Conservation (phyloP, 2,113 vertebrate genomes). For the Atrichornis clamosus region DNA sequence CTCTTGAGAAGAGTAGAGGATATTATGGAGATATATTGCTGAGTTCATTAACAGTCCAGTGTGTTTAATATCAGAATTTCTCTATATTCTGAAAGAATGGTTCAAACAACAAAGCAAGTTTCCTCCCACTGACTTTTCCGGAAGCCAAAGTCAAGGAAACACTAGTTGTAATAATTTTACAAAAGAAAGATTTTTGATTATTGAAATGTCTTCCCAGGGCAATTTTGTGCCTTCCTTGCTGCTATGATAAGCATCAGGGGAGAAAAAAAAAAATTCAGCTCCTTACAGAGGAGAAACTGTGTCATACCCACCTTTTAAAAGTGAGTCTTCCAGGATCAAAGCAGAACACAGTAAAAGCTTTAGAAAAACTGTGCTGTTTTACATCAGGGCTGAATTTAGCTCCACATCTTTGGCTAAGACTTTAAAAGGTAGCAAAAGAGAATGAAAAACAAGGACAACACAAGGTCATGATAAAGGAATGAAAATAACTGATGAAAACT, state of each 20-base stretch:
- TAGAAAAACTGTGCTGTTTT: slow-evolving; percentile 50
- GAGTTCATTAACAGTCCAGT: not conserved
- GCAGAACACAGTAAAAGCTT: slow-evolving; percentile 25
- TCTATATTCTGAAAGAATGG: not conserved
- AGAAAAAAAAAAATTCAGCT: not conserved
- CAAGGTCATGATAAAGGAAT: slow-evolving; percentile 29
- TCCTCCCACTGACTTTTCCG: not conserved
- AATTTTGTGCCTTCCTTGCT: slow-evolving; percentile 31
- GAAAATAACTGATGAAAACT: not conserved
- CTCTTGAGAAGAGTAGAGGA: not conserved
- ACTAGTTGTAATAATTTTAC: slow-evolving; percentile 5
- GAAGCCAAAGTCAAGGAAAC: slow-evolving; percentile 1
- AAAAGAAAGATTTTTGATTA: slow-evolving; percentile 20
- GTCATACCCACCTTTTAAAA: slow-evolving; percentile 53
- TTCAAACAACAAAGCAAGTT: not conserved
- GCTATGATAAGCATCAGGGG: slow-evolving; percentile 23
- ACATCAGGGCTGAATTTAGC: slow-evolving; percentile 60
- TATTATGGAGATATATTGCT: not conserved
- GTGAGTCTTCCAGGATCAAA: slow-evolving; percentile 45
- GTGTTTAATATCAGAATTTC: not conserved
- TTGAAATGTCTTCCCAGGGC: slow-evolving; percentile 9
- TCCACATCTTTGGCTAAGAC: slow-evolving; percentile 18
- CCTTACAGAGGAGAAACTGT: slow-evolving; percentile 40
- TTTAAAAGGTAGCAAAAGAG: slow-evolving; percentile 37
- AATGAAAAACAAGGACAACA: slow-evolving; percentile 46